Conservation (phyloP, 2,797 vertebrate species). For the Arrhamphus sclerolepis region DNA sequence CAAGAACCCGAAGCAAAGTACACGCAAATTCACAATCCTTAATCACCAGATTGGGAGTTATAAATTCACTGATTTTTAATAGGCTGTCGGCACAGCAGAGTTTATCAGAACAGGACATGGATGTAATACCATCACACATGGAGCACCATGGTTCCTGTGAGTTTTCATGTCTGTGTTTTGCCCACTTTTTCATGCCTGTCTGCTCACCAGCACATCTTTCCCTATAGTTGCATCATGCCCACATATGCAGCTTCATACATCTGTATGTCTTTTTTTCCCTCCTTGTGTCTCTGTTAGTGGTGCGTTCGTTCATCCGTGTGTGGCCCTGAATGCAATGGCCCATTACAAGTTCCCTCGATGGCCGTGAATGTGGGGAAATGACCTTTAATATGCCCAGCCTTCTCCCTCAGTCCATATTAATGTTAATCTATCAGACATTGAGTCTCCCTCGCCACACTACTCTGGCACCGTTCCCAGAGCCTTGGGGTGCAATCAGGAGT, state of each 20-base stretch:
- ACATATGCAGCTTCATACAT: conserved; percentile 24
- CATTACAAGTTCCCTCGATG: conserved; percentile 69
- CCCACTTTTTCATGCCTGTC: no score
- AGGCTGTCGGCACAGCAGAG: conserved; percentile 65
- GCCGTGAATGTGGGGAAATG: conserved; percentile 67
- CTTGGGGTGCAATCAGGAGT: conserved; percentile 68
- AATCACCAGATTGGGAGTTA: conserved; percentile 78
- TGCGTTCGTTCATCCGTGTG: conserved; percentile 62
- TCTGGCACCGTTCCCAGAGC: conserved; percentile 69
- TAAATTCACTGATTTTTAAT: conserved; percentile 79
- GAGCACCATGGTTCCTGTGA: conserved; percentile 24
- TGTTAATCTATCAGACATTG: conserved; percentile 77
- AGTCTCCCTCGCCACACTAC: conserved; percentile 69
- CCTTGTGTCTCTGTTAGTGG: conserved; percentile 17
- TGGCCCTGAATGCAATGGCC: conserved; percentile 72
- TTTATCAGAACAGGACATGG: conserved; percentile 52
- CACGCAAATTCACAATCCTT: conserved; percentile 71
- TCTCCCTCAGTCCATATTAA: conserved; percentile 79
- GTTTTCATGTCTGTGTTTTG: background rate
- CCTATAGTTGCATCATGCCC: background rate
- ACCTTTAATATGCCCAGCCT: conserved; percentile 67
- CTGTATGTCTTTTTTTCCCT: background rate
- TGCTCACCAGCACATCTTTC: no score
- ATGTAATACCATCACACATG: conserved; percentile 50
- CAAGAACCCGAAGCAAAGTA: conserved; percentile 70